Evolutionary conservation across 2,888 invertebrate species (phyloP).

Genomic region (Onthophagus sagittarius): DNA sequence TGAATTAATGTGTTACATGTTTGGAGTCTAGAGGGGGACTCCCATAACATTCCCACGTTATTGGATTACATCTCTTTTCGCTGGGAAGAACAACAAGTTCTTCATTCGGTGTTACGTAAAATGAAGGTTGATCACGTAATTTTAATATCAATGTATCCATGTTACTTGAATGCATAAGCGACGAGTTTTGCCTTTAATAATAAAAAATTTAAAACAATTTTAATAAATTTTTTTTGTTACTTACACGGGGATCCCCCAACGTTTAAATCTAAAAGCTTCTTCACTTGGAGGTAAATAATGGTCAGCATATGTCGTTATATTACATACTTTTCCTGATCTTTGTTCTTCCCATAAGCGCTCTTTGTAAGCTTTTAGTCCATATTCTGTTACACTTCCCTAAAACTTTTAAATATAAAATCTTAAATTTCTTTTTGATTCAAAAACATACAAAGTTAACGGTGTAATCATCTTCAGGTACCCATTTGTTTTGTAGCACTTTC

Average conservation of each 20-base stretch:
- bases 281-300: slow-evolving; percentile 47
- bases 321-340: slow-evolving; percentile 48
- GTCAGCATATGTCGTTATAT: slow-evolving; percentile 44
- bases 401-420: slow-evolving; percentile 7
- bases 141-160: slow-evolving; percentile 12
- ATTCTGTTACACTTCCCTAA: slow-evolving; percentile 52
- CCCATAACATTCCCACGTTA: slow-evolving; percentile 32
- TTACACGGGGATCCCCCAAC: slow-evolving; percentile 21
- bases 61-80: slow-evolving; percentile 30
- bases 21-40: not conserved
- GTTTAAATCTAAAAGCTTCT: slow-evolving; percentile 43
- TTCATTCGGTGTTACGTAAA: slow-evolving; percentile 22
- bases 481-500: not conserved
- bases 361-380: slow-evolving; percentile 48
- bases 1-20: not conserved
- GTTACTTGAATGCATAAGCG: slow-evolving; percentile 17
- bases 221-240: not conserved
- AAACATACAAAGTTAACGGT: not conserved
- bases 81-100: slow-evolving; percentile 21
- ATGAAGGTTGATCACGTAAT: slow-evolving; percentile 18
- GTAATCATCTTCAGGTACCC: not conserved
- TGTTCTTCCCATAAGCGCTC: slow-evolving; percentile 52
- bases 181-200: slow-evolving; percentile 18
- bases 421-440: not conserved
- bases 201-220: not conserved